A percentile compares a stretch with the other conserved stretches of the same genome.
These are phyloP conservation scores for Cremastinae sp. DNA, from an alignment of 2,888 invertebrate genomes.

Conservation along the genomic window DNA sequence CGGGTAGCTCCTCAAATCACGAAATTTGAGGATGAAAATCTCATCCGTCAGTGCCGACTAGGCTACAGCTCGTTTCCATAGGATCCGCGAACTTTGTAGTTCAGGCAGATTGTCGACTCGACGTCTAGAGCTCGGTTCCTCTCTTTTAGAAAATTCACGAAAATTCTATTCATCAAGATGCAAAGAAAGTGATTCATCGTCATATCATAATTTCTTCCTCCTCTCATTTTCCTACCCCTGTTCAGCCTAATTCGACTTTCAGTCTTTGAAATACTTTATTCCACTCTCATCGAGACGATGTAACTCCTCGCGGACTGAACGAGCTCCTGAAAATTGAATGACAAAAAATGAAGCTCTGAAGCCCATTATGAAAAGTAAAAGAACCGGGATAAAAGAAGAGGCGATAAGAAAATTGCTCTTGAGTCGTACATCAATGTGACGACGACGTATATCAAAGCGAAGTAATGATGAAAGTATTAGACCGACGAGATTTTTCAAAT, in stretches of 20 bases:
- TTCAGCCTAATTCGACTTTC: background rate
- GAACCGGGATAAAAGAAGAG: background rate
- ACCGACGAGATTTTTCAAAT: conserved; percentile 16
- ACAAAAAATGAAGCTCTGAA: conserved; percentile 3
- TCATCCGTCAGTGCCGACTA: conserved; percentile 47
- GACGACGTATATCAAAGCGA: conserved; percentile 24
- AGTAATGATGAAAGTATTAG: conserved; percentile 27
- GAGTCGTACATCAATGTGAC: conserved; percentile 6
- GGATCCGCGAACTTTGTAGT: conserved; percentile 49
- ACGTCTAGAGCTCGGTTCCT: conserved; percentile 15
- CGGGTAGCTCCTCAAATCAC: conserved; percentile 44
- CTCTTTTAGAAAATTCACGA: conserved; percentile 30
- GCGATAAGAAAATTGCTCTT: conserved; percentile 2
- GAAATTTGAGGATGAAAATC: conserved; percentile 54
- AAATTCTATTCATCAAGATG: conserved; percentile 51
- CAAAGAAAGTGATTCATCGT: conserved; percentile 21
- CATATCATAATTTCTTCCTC: conserved; percentile 34
- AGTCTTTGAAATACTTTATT: background rate
- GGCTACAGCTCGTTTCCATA: conserved; percentile 28
- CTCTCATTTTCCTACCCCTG: conserved; percentile 7
- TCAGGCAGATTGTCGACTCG: conserved; percentile 28
- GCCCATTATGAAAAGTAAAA: conserved; percentile 3
- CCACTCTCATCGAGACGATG: background rate
- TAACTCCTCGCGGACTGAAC: conserved; percentile 10
- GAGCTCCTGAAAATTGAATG: conserved; percentile 8